A percentile compares a stretch with the other conserved stretches of the same genome.
Conservation (phyloP, 2,888 invertebrate species). For the Melieria crassipennis region DNA sequence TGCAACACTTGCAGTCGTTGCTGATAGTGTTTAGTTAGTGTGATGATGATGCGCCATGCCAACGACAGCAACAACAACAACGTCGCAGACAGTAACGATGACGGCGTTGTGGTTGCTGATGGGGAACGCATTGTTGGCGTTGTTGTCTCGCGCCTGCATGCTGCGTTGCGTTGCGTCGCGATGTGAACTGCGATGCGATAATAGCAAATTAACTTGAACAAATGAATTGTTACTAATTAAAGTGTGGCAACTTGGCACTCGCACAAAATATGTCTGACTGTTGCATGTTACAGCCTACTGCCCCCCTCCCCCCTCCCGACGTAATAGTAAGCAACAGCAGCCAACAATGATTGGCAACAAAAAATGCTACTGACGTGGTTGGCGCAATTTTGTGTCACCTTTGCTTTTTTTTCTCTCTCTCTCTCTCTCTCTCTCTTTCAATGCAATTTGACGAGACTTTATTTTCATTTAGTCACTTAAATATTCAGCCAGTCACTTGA, state of each 20-base stretch:
- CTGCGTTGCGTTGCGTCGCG: not conserved
- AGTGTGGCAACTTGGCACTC: slow-evolving; percentile 27
- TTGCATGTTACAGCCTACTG: no score
- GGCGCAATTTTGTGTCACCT: not conserved
- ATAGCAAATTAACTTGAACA: slow-evolving; percentile 36
- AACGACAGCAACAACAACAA: no score
- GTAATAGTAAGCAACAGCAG: no score
- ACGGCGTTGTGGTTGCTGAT: no score
- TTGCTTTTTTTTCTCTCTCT: not conserved
- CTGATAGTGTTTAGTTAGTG: slow-evolving; percentile 15
- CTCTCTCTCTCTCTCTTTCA: slow-evolving; percentile 13
- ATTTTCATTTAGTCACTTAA: no score
- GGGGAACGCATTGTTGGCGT: not conserved
- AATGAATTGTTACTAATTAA: slow-evolving; percentile 39
- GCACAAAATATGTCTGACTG: not conserved
- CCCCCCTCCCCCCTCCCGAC: no score
- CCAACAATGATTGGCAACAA: no score
- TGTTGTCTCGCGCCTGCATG: not conserved
- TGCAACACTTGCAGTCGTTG: not conserved
- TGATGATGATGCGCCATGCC: not conserved
- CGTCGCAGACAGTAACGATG: no score
- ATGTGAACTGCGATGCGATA: slow-evolving; percentile 31
- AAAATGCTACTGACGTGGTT: not conserved
- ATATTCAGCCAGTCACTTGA: no score
- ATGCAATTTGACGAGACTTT: slow-evolving; percentile 19